Evolutionary conservation across 2,797 vertebrate species (phyloP), one percentile per base, ranked within the genome.

Genomic region (Rhinogobio ventralis): DNA sequence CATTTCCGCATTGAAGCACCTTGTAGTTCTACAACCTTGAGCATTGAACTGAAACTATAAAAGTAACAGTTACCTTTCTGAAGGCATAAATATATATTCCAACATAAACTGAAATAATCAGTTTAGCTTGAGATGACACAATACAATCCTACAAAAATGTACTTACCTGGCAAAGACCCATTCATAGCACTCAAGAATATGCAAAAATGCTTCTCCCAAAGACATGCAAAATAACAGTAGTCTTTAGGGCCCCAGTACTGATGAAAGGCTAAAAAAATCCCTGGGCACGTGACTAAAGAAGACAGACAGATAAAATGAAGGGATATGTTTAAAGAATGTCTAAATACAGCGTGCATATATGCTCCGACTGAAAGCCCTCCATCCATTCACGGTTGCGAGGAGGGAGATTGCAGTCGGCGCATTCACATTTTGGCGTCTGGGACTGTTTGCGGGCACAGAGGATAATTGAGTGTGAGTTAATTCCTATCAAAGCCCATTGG

Each of bases 401-500:
- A 89, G 89, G 60, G 85, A 93, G 92, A 94, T 93, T 91, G 90
- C 86, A 90, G 89, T 86, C 89, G 86, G 8, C 91, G 86, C 90
- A 82, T 90, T 92, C 87, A 90, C 90, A 93, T 89, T 88, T 88
- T 89, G 86, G 89, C 87, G 87, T 78, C 87, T 89, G 87, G 86
- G 87, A 90, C 92, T 92, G 91, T 93, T 93, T 87, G 91, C 89
- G 85, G 89, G 90, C 93, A 85, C 11, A 69, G 91, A 91, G 92
- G 92, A 92, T 94, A 94, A 94, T 93, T 93, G 92, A 93, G 90
- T 93, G 92, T 82, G 93, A 94, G 92, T 93, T 94, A 92, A 94
- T 94, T 95, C 93, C 93, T 93, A 95, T 95, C 94, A 94, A 94
- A 94, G 93, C 91, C 93, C 92, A 92, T 93, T 94, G 93, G 91